A percentile compares a stretch with the other conserved stretches of the same genome.
phyloP scores from a whole-genome alignment of 2,888 invertebrate species.

The Thereva unica region DNA sequence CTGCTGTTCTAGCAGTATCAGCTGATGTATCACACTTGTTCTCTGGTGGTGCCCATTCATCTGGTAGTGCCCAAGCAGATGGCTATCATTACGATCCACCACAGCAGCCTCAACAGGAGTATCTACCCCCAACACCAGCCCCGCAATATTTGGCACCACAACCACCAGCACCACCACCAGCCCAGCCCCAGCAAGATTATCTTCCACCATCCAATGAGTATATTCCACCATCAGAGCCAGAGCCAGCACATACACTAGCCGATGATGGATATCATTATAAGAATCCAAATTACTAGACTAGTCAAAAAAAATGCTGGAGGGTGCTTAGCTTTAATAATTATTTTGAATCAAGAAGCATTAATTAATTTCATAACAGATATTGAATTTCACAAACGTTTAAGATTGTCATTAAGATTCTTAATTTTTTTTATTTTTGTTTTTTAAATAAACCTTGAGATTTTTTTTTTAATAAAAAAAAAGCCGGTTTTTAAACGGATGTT shows the following conservation, averaged over 20 bases:
- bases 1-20: background rate
- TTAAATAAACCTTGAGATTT: no score
- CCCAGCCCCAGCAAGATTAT: slow-evolving; percentile 8
- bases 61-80: background rate
- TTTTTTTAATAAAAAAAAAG: no score
- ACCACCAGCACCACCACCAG: slow-evolving; percentile 19
- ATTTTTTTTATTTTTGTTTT: no score
- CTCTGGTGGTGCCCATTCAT: background rate
- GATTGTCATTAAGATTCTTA: no score
- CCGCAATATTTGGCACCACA: background rate
- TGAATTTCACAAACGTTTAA: no score
- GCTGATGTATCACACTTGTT: slow-evolving; percentile 27
- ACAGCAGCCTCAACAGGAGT: slow-evolving; percentile 1
- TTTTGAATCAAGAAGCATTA: no score
- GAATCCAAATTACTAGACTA: slow-evolving; percentile 18
- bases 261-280: slow-evolving; percentile 30
- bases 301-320: no score
- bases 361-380: no score
- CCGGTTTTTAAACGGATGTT: no score
- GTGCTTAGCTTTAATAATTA: no score
- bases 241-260: slow-evolving; percentile 9
- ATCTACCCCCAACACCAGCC: slow-evolving; percentile 10
- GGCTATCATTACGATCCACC: slow-evolving; percentile 26
- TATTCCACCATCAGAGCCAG: slow-evolving; percentile 24
- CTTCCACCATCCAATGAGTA: slow-evolving; percentile 27